Evolutionary conservation across 2,797 vertebrate species (phyloP).

Genomic region (Sarcophilus harrisii): DNA sequence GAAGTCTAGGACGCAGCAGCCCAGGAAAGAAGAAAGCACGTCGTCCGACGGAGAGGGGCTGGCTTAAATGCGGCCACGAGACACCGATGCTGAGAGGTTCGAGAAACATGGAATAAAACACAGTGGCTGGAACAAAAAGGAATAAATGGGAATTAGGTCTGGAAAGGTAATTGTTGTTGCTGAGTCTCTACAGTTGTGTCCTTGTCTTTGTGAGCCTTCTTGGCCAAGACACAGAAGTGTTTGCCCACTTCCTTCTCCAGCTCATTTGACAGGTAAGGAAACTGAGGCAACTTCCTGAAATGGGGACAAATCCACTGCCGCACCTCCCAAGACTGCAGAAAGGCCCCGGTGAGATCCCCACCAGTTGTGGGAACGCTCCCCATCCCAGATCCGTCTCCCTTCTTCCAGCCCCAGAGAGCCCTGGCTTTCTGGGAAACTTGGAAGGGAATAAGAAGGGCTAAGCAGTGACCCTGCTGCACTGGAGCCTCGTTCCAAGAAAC

Average conservation of each 20-base stretch:
- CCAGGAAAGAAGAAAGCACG: not conserved
- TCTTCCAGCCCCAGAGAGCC: conserved; percentile 48
- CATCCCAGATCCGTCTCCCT: not conserved
- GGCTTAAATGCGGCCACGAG: not conserved
- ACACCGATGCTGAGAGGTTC: not conserved
- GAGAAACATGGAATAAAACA: not conserved
- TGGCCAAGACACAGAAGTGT: not conserved
- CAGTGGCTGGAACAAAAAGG: not conserved
- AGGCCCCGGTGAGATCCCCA: not conserved
- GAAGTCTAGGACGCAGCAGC: not conserved
- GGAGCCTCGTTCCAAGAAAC: conserved; percentile 78
- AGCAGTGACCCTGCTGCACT: conserved; percentile 69
- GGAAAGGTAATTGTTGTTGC: not conserved
- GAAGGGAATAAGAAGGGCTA: conserved; percentile 66
- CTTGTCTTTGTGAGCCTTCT: not conserved
- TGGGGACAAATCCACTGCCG: not conserved
- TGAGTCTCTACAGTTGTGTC: not conserved
- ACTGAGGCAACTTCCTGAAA: not conserved
- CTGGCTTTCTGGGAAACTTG: conserved; percentile 48
- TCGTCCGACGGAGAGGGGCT: not conserved
- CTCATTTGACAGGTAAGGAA: too few relatives aligned
- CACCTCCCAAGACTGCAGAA: not conserved
- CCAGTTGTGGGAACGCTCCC: not conserved
- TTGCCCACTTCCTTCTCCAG: too few relatives aligned
- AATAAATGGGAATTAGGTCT: not conserved